These are phyloP conservation scores for Anolis carolinensis DNA, from an alignment of 2,113 vertebrate species.

Conservation along the genomic window DNA sequence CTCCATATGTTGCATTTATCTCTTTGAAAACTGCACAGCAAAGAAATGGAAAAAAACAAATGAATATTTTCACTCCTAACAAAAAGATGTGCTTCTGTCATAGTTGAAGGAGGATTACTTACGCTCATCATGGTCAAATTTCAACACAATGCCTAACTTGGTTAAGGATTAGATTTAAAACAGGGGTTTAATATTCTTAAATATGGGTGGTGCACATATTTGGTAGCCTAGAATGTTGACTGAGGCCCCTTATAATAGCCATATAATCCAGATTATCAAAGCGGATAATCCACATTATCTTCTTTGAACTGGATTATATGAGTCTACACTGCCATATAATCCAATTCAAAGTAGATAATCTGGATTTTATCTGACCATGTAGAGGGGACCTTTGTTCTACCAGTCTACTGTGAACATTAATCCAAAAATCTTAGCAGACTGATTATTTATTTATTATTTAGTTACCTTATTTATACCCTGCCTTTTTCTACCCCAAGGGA, in stretches of 20 bases:
- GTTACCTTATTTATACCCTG: too few relatives aligned
- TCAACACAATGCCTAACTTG: not conserved
- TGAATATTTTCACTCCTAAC: constrained; percentile 13
- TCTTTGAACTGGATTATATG: too few relatives aligned
- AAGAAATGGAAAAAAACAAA: constrained; percentile 55
- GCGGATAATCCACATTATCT: too few relatives aligned
- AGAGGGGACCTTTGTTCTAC: not conserved
- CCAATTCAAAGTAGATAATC: too few relatives aligned
- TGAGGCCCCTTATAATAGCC: not conserved
- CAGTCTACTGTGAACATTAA: not conserved
- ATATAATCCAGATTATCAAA: too few relatives aligned
- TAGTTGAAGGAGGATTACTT: not conserved
- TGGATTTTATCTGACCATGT: too few relatives aligned
- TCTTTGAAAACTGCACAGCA: constrained; percentile 61
- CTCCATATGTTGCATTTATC: constrained; percentile 64
- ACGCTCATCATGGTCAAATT: not conserved
- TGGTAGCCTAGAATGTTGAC: not conserved
- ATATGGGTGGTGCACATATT: not conserved
- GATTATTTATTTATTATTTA: too few relatives aligned
- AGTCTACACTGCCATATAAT: too few relatives aligned
- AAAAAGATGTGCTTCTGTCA: not conserved
- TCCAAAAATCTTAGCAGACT: not conserved
- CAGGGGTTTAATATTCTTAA: not conserved
- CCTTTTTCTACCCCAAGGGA: too few relatives aligned
- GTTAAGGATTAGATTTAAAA: not conserved